Conservation (phyloP, 1,140 invertebrate genomes). For the Rhysida immarginata region DNA sequence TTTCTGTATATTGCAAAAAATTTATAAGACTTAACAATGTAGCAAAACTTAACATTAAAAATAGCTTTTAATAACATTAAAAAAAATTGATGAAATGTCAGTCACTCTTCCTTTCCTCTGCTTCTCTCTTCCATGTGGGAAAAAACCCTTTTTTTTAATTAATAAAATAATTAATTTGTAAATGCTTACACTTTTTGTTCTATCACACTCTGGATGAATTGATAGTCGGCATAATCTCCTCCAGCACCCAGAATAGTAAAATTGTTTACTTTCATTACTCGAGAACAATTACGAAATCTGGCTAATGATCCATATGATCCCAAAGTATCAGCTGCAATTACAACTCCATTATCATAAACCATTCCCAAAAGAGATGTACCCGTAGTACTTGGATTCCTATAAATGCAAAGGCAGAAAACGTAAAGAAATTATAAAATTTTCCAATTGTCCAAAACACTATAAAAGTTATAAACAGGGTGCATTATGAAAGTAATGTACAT, state of each 20-base stretch:
- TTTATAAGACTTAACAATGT: too few relatives aligned
- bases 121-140: too few relatives aligned
- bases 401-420: conserved; percentile 21
- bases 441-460: too few relatives aligned
- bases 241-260: conserved; percentile 71
- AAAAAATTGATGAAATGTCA: too few relatives aligned
- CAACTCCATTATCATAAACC: conserved; percentile 70
- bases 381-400: conserved; percentile 65
- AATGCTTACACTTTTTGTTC: conserved; percentile 74
- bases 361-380: conserved; percentile 80
- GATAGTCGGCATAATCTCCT: conserved; percentile 92
- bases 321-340: conserved; percentile 78
- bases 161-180: too few relatives aligned
- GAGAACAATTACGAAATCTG: conserved; percentile 61
- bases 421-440: too few relatives aligned
- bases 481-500: too few relatives aligned
- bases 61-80: too few relatives aligned
- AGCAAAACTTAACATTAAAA: background rate
- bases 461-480: too few relatives aligned
- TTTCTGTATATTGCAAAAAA: too few relatives aligned
- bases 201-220: conserved; percentile 71
- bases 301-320: conserved; percentile 86
- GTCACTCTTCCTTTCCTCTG: too few relatives aligned
- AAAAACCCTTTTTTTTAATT: too few relatives aligned
- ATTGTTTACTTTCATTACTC: conserved; percentile 76